Conservation (phyloP, 2,797 vertebrate species). For the Sphenopsis melanotis region DNA sequence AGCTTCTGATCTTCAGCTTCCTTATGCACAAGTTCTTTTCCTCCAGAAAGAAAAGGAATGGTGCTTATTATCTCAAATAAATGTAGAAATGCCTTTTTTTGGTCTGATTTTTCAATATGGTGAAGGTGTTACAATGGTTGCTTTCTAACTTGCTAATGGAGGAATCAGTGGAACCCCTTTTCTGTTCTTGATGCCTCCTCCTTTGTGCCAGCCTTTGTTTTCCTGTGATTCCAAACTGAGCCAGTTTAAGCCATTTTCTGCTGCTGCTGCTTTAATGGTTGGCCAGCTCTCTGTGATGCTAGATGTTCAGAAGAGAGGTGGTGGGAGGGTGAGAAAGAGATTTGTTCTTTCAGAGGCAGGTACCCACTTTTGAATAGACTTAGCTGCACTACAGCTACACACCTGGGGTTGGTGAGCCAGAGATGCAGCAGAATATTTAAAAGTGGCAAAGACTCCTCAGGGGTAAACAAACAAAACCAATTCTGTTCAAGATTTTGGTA, state of each 20-base stretch:
- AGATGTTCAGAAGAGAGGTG: neutral
- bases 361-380: neutral
- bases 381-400: neutral
- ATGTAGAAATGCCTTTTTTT: constrained; percentile 45
- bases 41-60: constrained; percentile 53
- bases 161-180: neutral
- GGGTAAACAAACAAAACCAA: too few relatives aligned
- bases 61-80: constrained; percentile 60
- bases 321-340: neutral
- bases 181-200: neutral
- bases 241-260: neutral
- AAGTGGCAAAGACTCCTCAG: neutral
- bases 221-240: neutral
- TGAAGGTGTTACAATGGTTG: neutral
- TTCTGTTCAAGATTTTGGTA: neutral
- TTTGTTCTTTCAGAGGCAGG: neutral
- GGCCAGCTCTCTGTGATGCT: neutral
- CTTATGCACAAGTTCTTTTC: constrained; percentile 48
- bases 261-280: neutral
- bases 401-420: neutral
- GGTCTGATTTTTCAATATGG: constrained; percentile 32
- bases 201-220: neutral
- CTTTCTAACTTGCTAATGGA: neutral
- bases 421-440: neutral
- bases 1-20: constrained; percentile 44